Evolutionary conservation across 2,888 invertebrate species (phyloP), one percentile per base, ranked within the genome.

Genomic region (Conops quadrifasciatus): DNA sequence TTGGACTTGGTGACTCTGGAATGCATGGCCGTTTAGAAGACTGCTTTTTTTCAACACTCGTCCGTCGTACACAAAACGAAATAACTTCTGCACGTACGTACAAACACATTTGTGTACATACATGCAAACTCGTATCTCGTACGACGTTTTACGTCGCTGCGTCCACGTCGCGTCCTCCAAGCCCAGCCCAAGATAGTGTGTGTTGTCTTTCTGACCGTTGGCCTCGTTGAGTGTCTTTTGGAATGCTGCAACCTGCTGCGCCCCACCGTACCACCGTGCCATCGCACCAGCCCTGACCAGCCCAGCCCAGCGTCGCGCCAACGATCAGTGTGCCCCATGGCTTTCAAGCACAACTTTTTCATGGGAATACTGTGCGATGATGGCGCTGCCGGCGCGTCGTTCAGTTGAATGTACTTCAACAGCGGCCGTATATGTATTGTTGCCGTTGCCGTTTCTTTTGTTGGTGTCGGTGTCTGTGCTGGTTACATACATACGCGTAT

Each of bases 161-260:
- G 21, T 53, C 1, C 1, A 21, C 53, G 21, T 11, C 24, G 53
- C 53, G 11, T 11, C 11, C 51, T 5, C 51, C 11, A 24, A 11
- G 9, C 7, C 53, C 53, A 53, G 53, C 15, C 21, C 5, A 19
- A 9, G 49, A 49, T n/a, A n/a, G n/a, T 24, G 53, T 1, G n/a
- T 53, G 53, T 24, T 43, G 45, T 43, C 13, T 9, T 66, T 53
- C 19, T 53, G 65, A 36, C 53, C 36, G 49, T 47, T 51, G 30
- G 51, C 51, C 19, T 65, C 30, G 36, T 19, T 24, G 60, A 53
- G 53, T 62, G 60, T 43, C 36, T 49, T 64, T 16, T 64, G 26
- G n/a, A 64, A 64, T 64, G 19, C 49, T 26, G 19, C 15, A 63
- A 24, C 26, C 30, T 19, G 28, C 30, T 24, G 59, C 28, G 11